Conservation (phyloP, 2,797 vertebrate genomes). For the Acanthornis magna region DNA sequence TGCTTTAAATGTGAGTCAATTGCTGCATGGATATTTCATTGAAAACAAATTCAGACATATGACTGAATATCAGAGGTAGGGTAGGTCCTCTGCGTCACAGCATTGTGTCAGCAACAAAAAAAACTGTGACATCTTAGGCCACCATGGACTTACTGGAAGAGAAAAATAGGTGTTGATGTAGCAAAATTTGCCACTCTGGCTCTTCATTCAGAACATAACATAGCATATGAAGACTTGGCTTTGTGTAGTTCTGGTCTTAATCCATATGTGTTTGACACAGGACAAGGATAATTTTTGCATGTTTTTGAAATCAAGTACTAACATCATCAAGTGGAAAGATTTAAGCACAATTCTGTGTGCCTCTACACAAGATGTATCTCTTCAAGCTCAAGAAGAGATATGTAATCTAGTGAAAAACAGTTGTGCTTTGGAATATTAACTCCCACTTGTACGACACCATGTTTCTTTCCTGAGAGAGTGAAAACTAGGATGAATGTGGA, state of each 20-base stretch:
- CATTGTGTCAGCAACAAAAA: background rate
- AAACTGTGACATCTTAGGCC: background rate
- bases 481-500: background rate
- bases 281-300: background rate
- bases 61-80: background rate
- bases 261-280: background rate
- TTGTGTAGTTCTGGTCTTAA: background rate
- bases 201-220: background rate
- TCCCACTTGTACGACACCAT: fast-evolving
- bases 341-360: background rate
- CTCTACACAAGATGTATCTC: background rate
- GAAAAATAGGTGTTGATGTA: background rate
- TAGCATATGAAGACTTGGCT: background rate
- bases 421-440: background rate
- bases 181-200: background rate
- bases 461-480: background rate
- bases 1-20: background rate
- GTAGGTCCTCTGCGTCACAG: background rate
- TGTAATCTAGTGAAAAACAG: background rate
- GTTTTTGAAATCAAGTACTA: background rate
- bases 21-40: background rate
- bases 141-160: background rate
- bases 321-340: background rate
- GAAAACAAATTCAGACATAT: background rate
- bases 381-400: background rate